phyloP scores from a whole-genome alignment of 2,113 vertebrate genomes.

The Rhea pennata region DNA sequence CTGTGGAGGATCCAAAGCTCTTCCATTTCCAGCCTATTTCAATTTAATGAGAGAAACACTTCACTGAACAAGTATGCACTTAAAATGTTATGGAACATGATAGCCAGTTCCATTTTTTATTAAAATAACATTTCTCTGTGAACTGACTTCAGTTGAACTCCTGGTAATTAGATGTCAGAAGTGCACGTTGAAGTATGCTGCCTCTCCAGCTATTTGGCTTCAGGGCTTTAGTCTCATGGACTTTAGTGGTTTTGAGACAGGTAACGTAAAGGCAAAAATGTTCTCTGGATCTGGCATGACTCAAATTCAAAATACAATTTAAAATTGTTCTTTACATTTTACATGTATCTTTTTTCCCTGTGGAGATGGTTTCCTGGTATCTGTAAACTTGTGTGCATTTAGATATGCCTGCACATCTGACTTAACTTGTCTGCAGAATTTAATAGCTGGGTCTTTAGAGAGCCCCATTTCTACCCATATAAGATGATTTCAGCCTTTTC shows the following conservation, averaged over 20 bases:
- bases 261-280: neutral
- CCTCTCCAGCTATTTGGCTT: neutral
- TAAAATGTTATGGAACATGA: neutral
- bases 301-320: neutral
- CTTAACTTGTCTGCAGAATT: neutral
- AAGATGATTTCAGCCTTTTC: neutral
- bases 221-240: neutral
- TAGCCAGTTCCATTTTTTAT: neutral
- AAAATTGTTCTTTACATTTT: neutral
- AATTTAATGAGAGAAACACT: neutral
- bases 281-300: neutral
- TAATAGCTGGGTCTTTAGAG: neutral
- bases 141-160: neutral
- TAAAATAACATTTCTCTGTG: neutral
- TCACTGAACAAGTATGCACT: rapidly evolving
- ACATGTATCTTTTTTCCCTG: neutral
- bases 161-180: neutral
- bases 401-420: neutral
- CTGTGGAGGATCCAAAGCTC: neutral
- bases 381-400: neutral
- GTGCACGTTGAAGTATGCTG: neutral
- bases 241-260: neutral
- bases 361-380: neutral
- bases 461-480: neutral
- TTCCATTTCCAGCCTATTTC: neutral